Percentiles rank a stretch among this genome's conserved stretches.
Evolutionary conservation across 2,113 vertebrate species (phyloP).

Genomic region (Bujurquina vittata): DNA sequence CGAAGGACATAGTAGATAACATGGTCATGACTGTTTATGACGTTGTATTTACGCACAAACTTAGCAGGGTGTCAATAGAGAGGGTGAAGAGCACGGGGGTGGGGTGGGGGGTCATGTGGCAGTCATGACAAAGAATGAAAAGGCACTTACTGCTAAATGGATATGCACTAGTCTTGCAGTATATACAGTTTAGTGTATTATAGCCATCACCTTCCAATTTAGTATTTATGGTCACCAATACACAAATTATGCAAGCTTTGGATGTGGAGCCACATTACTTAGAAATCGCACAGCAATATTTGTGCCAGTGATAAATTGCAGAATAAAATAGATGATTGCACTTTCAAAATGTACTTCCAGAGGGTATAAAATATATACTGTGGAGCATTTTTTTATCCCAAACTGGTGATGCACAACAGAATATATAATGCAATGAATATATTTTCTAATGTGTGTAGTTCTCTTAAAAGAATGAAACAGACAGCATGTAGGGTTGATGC

Average conservation of each 20-base stretch:
- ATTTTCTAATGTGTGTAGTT: not conserved
- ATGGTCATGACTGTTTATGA: slow-evolving; percentile 37
- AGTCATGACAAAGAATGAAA: not conserved
- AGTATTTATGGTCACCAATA: not conserved
- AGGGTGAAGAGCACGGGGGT: not conserved
- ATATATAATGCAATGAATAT: not conserved
- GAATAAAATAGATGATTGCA: not conserved
- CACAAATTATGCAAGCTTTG: not conserved
- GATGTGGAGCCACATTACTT: not conserved
- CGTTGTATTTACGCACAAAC: slow-evolving; percentile 48
- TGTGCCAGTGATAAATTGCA: not conserved
- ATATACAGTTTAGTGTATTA: not conserved
- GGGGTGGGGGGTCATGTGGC: not conserved
- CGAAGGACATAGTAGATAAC: slow-evolving; percentile 57
- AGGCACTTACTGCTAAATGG: not conserved
- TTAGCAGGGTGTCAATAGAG: slow-evolving; percentile 44
- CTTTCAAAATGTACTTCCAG: not conserved
- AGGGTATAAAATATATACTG: not conserved
- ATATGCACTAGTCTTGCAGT: not conserved
- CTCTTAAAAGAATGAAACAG: not conserved
- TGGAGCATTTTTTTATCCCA: not conserved
- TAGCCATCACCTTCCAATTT: not conserved
- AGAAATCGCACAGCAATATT: not conserved
- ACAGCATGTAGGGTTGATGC: not conserved
- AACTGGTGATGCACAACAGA: not conserved